A percentile compares a stretch with the other conserved stretches of the same genome.
These are phyloP conservation scores for Raphicerus campestris DNA, from an alignment of 2,113 vertebrate genomes.

Conservation along the genomic window DNA sequence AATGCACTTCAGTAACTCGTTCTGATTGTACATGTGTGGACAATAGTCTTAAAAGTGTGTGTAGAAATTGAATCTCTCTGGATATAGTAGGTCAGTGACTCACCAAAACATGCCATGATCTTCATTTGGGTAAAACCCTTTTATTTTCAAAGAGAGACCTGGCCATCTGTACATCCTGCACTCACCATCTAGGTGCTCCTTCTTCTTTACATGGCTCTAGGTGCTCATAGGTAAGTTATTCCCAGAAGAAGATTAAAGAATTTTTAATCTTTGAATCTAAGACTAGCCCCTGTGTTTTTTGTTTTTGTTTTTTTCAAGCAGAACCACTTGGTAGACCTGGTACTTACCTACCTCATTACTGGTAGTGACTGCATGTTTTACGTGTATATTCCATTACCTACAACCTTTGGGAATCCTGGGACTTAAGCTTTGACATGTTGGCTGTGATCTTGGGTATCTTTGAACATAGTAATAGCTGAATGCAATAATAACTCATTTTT, in stretches of 20 bases:
- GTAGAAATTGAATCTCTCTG: neutral
- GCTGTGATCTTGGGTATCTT: neutral
- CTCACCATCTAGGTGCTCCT: conserved; percentile 1
- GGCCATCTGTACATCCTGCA: neutral
- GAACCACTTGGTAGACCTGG: neutral
- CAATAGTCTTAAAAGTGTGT: neutral
- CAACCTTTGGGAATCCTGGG: neutral
- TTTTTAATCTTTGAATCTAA: neutral
- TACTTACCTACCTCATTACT: neutral
- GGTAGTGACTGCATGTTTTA: neutral
- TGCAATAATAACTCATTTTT: neutral
- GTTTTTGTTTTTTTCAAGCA: neutral
- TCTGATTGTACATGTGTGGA: neutral
- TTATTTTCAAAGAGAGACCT: neutral
- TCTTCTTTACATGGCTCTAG: neutral
- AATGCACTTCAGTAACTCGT: conserved; percentile 21
- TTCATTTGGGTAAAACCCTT: neutral
- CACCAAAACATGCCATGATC: neutral
- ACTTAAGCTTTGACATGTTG: neutral
- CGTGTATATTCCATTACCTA: neutral
- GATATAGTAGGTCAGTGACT: neutral
- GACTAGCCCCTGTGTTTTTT: neutral
- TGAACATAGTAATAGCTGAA: neutral
- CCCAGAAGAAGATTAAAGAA: neutral
- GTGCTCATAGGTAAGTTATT: neutral